Evolutionary conservation across 1,140 invertebrate species (phyloP).

Genomic region (Phymorhynchus buccinoides): DNA sequence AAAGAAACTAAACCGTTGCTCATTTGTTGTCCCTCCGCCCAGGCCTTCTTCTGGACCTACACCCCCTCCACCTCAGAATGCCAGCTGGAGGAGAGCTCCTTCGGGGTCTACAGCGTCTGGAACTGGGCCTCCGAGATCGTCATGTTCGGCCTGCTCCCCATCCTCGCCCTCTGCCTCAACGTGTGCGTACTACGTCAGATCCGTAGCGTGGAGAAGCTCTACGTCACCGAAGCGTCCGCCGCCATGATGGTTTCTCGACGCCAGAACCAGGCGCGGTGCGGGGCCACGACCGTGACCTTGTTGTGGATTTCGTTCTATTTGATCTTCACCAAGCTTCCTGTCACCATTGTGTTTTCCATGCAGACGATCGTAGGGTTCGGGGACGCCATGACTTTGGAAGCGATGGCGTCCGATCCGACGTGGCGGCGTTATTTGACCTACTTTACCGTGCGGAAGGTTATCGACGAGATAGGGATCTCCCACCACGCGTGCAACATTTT

Average conservation of each 20-base stretch:
- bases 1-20: no score
- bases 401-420: slow-evolving; percentile 44
- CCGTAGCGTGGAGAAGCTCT: slow-evolving; percentile 43
- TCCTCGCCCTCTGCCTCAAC: slow-evolving; percentile 57
- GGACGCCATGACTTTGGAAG: slow-evolving; percentile 36
- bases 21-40: no score
- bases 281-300: slow-evolving; percentile 52
- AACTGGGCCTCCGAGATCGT: slow-evolving; percentile 58
- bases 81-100: slow-evolving; percentile 30
- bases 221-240: slow-evolving; percentile 24
- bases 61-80: slow-evolving; percentile 40
- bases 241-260: slow-evolving; percentile 34
- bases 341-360: slow-evolving; percentile 59
- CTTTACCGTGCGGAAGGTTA: slow-evolving; percentile 50
- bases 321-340: slow-evolving; percentile 64
- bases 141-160: slow-evolving; percentile 53
- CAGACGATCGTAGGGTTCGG: slow-evolving; percentile 48
- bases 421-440: slow-evolving; percentile 58
- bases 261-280: slow-evolving; percentile 10
- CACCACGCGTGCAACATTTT: slow-evolving; percentile 66
- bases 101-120: slow-evolving; percentile 54
- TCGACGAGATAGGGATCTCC: slow-evolving; percentile 62
- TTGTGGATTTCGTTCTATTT: slow-evolving; percentile 63
- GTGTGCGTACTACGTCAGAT: slow-evolving; percentile 58
- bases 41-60: slow-evolving; percentile 62